Evolutionary conservation across 2,888 invertebrate species (phyloP), one percentile per base, ranked within the genome.

Genomic region (Lissonota sp.): DNA sequence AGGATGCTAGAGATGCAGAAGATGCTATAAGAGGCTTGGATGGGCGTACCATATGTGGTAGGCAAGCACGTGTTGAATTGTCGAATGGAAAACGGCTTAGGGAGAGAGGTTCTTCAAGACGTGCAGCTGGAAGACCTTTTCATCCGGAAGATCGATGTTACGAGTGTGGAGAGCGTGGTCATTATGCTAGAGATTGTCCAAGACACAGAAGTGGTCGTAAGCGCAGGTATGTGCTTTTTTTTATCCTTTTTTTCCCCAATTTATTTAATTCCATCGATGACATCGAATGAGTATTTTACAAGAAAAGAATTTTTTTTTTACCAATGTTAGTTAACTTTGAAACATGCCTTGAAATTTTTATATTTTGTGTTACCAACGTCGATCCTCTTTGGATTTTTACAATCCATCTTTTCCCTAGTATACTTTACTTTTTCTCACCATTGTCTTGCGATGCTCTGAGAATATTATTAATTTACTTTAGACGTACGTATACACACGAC

Each of bases 91-190:
- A 97, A 91, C 94, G 96, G 62, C 92, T 93, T 51, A 92, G 93
- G 82, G 93, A 93, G 75, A 90, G 94, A 26, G 94, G 95, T 6
- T 95, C 95, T 0, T 94, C 95, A 1, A 94, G 95, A 72, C 93
- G 94, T 57, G 86, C 87, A 0, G 82, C 83, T 42, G 95, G 96
- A n/a, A 93, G 96, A 64, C 96, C 97, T 16, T 96, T 97, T 89
- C 96, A 98, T 86, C 97, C 97, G 7, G 97, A 98, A 89, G 98
- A 98, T 93, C 96, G 97, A 82, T 98, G 98, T 93, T 98, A 98
- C 91, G 98, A 98, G 91, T 98, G 98, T 93, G 98, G 98, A 49
- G 98, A 97, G 88, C 94, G 97, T 83, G 98, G 98, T 6, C 98
- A 98, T 92, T 98, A 98, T 92, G 98, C 98, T 69, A 95, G 98